A percentile compares a stretch with the other conserved stretches of the same genome.
Conservation (phyloP, 2,888 invertebrate species). For the Merodon equestris region DNA sequence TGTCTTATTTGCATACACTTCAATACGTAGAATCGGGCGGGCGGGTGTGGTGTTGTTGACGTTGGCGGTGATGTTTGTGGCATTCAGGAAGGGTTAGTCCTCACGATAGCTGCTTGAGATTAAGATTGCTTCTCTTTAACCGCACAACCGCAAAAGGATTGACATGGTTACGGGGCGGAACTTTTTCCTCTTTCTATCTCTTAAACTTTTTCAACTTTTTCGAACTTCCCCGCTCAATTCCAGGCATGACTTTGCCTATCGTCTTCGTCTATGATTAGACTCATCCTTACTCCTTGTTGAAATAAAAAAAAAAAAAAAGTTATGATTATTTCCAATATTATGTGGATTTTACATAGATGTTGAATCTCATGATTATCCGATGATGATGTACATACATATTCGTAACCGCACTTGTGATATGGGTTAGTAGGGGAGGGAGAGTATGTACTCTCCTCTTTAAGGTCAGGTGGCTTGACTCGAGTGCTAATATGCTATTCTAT, state of each 20-base stretch:
- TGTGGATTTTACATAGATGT: constrained; percentile 60
- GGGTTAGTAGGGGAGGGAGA: constrained; percentile 12
- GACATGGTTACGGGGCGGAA: constrained; percentile 47
- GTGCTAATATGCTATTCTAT: constrained; percentile 48
- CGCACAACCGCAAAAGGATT: constrained; percentile 52
- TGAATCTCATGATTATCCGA: constrained; percentile 63
- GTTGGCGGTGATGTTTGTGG: constrained; percentile 3
- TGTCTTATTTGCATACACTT: constrained; percentile 66
- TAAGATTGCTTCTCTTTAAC: constrained; percentile 46
- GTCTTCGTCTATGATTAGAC: constrained; percentile 16
- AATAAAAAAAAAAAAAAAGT: constrained; percentile 56
- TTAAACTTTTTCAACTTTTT: constrained; percentile 1
- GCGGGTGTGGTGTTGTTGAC: no score
- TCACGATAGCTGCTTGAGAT: constrained; percentile 53
- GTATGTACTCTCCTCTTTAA: constrained; percentile 27
- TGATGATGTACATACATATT: constrained; percentile 50
- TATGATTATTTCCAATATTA: constrained; percentile 61
- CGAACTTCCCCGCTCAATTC: neutral
- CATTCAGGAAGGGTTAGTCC: constrained; percentile 37
- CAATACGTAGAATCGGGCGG: constrained; percentile 5
- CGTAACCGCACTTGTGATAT: constrained; percentile 5
- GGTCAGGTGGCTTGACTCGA: constrained; percentile 59
- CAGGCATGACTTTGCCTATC: no score
- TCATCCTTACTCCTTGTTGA: constrained; percentile 5
- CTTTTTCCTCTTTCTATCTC: constrained; percentile 16